Evolutionary conservation across 2,113 vertebrate genomes (phyloP).

Genomic region (Oriolus oriolus): DNA sequence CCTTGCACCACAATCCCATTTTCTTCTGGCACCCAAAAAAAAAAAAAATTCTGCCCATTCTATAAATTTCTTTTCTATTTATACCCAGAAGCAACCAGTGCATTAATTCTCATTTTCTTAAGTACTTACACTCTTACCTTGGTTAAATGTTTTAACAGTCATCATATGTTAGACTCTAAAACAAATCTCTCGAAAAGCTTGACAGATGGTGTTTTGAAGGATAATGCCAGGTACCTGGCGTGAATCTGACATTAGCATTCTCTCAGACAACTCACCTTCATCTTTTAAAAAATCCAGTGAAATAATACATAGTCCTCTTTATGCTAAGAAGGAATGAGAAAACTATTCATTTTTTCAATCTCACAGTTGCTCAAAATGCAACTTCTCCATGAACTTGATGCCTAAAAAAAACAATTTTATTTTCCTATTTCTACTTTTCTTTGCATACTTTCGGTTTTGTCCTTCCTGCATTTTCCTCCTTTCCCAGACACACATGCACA

Average conservation of each 20-base stretch:
- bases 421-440: background rate
- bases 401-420: background rate
- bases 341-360: background rate
- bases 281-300: background rate
- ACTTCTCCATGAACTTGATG: background rate
- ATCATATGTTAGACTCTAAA: background rate
- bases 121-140: background rate
- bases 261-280: constrained; percentile 21
- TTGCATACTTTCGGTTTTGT: background rate
- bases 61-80: constrained; percentile 5
- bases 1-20: background rate
- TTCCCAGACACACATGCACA: background rate
- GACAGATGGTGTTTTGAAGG: constrained; percentile 60
- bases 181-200: constrained; percentile 52
- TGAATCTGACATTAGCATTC: constrained; percentile 43
- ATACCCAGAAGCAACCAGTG: background rate
- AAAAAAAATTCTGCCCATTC: background rate
- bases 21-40: background rate
- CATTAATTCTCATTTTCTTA: background rate
- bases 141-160: background rate
- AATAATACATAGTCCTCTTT: background rate
- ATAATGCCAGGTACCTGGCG: constrained; percentile 48
- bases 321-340: background rate
- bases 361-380: background rate
- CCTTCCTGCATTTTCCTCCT: background rate